A percentile compares a stretch with the other conserved stretches of the same genome.
Conservation (phyloP, 1,140 invertebrate genomes). For the Drosophila varians region DNA sequence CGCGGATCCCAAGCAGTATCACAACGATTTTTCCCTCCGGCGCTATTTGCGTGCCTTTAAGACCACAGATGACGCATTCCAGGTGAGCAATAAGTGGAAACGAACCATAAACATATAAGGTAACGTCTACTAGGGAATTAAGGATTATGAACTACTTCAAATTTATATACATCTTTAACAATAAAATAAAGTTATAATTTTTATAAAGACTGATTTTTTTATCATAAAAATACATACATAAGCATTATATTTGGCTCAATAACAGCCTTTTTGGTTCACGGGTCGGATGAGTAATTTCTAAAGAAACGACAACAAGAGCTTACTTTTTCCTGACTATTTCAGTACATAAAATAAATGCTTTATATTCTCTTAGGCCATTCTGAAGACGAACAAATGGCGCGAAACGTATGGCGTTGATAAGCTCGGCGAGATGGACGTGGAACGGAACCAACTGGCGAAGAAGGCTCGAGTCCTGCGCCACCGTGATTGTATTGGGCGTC, state of each 20-base stretch:
- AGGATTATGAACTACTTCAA: background rate
- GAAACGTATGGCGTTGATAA: conserved; percentile 88
- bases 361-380: conserved; percentile 85
- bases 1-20: conserved; percentile 88
- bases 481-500: conserved; percentile 88
- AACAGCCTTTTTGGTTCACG: background rate
- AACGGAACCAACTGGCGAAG: conserved; percentile 86
- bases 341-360: background rate
- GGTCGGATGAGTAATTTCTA: background rate
- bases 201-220: no score
- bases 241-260: no score
- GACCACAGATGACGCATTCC: conserved; percentile 88
- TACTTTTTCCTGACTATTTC: background rate
- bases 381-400: conserved; percentile 92
- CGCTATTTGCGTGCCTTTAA: conserved; percentile 89
- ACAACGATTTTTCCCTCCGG: conserved; percentile 89
- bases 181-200: no score
- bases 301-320: background rate
- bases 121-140: background rate
- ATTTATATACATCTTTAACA: no score
- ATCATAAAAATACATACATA: no score
- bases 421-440: conserved; percentile 84
- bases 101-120: background rate
- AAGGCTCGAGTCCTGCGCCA: conserved; percentile 88
- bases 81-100: conserved; percentile 84